Base-by-base conservation (phyloP, 2,113 vertebrate genomes). In the Pachypanchax playfairii region DNA sequence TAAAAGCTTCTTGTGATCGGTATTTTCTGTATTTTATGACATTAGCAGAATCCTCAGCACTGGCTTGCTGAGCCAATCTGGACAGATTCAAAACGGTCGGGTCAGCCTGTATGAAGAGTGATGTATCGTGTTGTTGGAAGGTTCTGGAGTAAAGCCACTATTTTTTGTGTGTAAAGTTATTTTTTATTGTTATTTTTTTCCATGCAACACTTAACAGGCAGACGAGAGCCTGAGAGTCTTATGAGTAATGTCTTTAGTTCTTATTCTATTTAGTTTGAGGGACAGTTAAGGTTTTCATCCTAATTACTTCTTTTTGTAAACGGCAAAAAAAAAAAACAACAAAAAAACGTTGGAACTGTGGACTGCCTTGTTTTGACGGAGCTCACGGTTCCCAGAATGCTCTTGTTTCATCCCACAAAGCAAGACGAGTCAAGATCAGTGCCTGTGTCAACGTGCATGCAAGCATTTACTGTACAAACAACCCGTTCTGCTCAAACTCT, bases 371-470 rank as follows among this genome's bases (percentile, higher is more conserved):
- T 83, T 70, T 82, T 60, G 72, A 53, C 76, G 68, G 66, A 66
- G 62, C n/a, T n/a, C n/a, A n/a, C n/a, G n/a, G n/a, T 83, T 80
- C 73, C 74, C 64, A 87, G 60, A 80, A 85, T 88, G 84, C 79
- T 85, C 70, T 81, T 62, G 73, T 80, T 67, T 71, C 70, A 56
- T 68, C 67, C 75, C 66, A 64, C 65, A 44, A 77, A 80, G 72
- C 55, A 75, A 79, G 74, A 82, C 78, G 65, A 82, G 70, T 88
- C 82, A 62, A 85, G 83, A 89, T 82, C 90, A 91, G 89, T 89
- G 88, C 90, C 91, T 90, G 88, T 86, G 83, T 89, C 82, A 70
- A 73, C 81, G 65, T 85, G 89, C 87, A 90, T 89, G 88, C 80
- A 62, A 91, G 87, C 82, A 77, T 86, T 86, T 69, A 67, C 73